phyloP scores from a whole-genome alignment of 2,888 invertebrate species.

The Himalopsyche japonica region DNA sequence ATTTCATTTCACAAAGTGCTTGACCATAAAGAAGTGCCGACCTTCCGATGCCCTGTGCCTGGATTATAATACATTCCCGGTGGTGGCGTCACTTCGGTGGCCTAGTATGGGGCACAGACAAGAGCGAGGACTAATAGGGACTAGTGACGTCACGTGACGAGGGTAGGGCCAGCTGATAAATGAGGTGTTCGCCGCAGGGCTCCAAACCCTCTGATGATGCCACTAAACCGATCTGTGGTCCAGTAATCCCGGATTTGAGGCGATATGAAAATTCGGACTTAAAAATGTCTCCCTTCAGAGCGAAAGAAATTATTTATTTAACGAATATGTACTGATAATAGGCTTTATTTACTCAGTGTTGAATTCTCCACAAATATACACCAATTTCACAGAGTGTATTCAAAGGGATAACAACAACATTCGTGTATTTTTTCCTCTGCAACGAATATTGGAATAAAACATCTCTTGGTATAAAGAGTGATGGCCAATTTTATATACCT shows the following conservation, averaged over 20 bases:
- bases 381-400: too few relatives aligned
- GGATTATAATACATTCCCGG: background rate
- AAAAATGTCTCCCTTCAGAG: too few relatives aligned
- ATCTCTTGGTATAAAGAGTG: too few relatives aligned
- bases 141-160: background rate
- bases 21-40: background rate
- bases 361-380: too few relatives aligned
- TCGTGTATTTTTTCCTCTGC: too few relatives aligned
- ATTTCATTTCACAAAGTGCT: background rate
- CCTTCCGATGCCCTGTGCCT: background rate
- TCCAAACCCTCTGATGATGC: background rate
- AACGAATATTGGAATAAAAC: too few relatives aligned
- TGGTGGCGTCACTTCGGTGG: background rate
- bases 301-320: too few relatives aligned
- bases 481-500: too few relatives aligned
- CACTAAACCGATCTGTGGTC: background rate
- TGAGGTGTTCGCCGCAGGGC: background rate
- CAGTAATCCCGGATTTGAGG: background rate
- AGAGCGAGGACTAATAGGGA: background rate
- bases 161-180: background rate
- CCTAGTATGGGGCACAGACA: background rate
- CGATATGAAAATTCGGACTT: background rate
- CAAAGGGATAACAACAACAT: too few relatives aligned
- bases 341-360: too few relatives aligned
- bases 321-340: too few relatives aligned